Percentiles rank a stretch among this genome's conserved stretches.
Conservation (phyloP, 2,113 vertebrate species). For the Danio rerio region DNA sequence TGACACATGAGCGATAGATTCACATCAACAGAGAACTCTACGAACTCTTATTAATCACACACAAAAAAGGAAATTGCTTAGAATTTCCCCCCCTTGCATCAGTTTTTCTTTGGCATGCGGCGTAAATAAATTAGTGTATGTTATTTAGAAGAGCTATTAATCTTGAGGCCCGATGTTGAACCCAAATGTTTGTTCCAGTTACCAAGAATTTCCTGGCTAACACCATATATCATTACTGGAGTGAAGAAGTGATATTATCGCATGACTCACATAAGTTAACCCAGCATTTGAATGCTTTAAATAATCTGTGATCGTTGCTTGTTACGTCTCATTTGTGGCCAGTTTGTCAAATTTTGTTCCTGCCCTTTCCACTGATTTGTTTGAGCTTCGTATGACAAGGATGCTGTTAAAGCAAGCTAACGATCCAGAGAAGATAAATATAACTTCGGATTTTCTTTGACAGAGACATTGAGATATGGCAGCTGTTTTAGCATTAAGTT, state of each 20-base stretch:
- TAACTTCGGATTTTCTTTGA: not conserved
- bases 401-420: not conserved
- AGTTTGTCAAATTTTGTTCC: not conserved
- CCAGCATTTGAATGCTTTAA: slow-evolving; percentile 7
- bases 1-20: slow-evolving; percentile 14
- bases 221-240: slow-evolving; percentile 23
- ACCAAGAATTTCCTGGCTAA: slow-evolving; percentile 35
- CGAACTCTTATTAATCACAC: slow-evolving; percentile 15
- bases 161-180: slow-evolving; percentile 6
- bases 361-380: not conserved
- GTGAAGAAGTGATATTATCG: not conserved
- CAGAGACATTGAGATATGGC: not conserved
- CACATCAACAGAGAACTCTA: slow-evolving; percentile 8
- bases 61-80: not conserved
- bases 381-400: not conserved
- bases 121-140: slow-evolving; percentile 13
- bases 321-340: slow-evolving; percentile 10
- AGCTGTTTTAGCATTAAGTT: too few relatives aligned
- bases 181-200: slow-evolving; percentile 39
- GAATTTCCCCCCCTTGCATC: slow-evolving; percentile 28
- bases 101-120: slow-evolving; percentile 22
- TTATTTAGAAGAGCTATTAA: slow-evolving; percentile 30
- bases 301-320: slow-evolving; percentile 4
- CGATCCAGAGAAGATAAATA: not conserved
- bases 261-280: slow-evolving; percentile 8